These are phyloP conservation scores for Solen grandis DNA, from an alignment of 1,140 invertebrate genomes.

Conservation along the genomic window DNA sequence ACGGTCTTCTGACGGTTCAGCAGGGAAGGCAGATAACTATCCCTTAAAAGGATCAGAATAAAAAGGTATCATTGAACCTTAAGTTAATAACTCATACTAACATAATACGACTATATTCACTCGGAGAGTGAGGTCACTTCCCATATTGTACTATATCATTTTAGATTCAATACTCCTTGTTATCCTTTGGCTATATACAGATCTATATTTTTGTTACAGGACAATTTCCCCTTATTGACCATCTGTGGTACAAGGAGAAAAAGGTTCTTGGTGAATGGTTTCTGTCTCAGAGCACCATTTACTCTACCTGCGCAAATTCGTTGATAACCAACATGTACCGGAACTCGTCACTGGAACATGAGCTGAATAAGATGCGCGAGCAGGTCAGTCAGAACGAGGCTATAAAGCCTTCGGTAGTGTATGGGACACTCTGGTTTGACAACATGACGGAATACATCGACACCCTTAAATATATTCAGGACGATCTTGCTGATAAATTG, in stretches of 20 bases:
- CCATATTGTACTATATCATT: too few relatives aligned
- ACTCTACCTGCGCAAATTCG: background rate
- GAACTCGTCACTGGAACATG: background rate
- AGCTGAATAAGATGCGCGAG: background rate
- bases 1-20: too few relatives aligned
- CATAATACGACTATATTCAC: too few relatives aligned
- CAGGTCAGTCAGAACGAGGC: constrained; percentile 5
- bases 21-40: too few relatives aligned
- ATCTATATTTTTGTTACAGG: constrained; percentile 40
- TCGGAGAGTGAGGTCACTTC: too few relatives aligned
- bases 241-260: constrained; percentile 57
- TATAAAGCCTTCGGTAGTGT: background rate
- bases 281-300: constrained; percentile 17
- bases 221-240: constrained; percentile 14
- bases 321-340: background rate
- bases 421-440: constrained; percentile 51
- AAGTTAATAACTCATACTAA: too few relatives aligned
- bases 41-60: too few relatives aligned
- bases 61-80: too few relatives aligned
- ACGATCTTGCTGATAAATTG: constrained; percentile 24
- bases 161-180: too few relatives aligned
- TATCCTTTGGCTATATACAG: too few relatives aligned
- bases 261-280: constrained; percentile 8
- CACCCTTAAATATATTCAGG: constrained; percentile 46
- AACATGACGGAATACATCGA: constrained; percentile 58